Conservation (phyloP, 2,888 invertebrate species). For the Penaeus monodon region DNA sequence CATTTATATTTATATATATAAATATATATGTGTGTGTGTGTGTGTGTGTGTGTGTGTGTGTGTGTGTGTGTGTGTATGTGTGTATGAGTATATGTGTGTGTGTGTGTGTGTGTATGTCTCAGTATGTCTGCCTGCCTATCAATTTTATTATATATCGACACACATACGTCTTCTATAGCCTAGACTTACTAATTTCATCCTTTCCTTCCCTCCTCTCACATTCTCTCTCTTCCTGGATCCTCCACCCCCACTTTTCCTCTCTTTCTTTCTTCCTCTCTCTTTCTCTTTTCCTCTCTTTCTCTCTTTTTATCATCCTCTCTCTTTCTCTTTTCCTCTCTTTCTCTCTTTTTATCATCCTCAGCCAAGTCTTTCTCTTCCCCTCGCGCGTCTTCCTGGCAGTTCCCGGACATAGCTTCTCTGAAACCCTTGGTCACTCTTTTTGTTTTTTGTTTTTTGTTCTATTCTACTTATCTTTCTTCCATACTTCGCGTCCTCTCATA, state of each 20-base stretch:
- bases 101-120: too few species aligned
- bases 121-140: too few species aligned
- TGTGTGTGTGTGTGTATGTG: too few species aligned
- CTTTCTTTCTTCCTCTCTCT: neutral
- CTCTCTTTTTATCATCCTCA: neutral
- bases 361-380: constrained; percentile 5
- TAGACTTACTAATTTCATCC: too few species aligned
- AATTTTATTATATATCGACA: too few species aligned
- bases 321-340: neutral
- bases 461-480: neutral
- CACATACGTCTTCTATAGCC: too few species aligned
- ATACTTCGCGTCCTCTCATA: neutral
- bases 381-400: neutral
- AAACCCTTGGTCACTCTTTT: neutral
- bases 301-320: neutral
- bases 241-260: neutral
- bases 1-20: too few species aligned
- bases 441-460: neutral
- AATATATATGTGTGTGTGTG: too few species aligned
- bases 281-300: neutral
- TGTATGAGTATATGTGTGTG: too few species aligned
- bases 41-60: too few species aligned
- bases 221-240: neutral
- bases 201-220: neutral
- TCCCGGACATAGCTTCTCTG: neutral